phyloP scores from a whole-genome alignment of 2,888 invertebrate species.

The Yponomeuta evonymella region DNA sequence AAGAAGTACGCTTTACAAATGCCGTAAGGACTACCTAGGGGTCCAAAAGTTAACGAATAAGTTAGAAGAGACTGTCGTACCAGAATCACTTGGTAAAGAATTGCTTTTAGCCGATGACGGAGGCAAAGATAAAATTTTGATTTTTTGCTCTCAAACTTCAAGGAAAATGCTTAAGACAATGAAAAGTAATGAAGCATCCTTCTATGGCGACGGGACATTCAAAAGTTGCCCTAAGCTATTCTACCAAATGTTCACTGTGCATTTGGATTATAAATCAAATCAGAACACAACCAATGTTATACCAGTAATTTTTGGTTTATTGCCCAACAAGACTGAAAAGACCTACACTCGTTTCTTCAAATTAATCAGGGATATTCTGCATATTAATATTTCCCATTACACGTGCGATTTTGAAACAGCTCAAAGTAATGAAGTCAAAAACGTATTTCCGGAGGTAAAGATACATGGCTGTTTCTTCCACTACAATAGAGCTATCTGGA shows the following conservation, averaged over 20 bases:
- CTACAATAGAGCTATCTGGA: slow-evolving; percentile 11
- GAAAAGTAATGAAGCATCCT: background rate
- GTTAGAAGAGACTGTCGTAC: too few relatives aligned
- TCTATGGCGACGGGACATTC: slow-evolving; percentile 5
- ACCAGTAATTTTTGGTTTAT: slow-evolving; percentile 11
- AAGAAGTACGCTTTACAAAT: slow-evolving; percentile 1
- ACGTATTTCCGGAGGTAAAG: slow-evolving; percentile 4
- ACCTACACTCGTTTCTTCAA: background rate
- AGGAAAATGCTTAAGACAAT: too few relatives aligned
- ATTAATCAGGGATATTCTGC: background rate
- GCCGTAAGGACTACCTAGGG: background rate
- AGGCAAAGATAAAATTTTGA: too few relatives aligned
- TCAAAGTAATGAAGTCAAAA: slow-evolving; percentile 2
- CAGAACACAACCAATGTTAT: slow-evolving; percentile 8
- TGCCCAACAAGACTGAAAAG: slow-evolving; percentile 13
- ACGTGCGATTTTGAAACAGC: slow-evolving; percentile 10
- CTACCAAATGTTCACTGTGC: slow-evolving; percentile 5
- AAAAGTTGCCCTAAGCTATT: background rate
- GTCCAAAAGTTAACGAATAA: too few relatives aligned
- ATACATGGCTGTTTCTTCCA: slow-evolving; percentile 8
- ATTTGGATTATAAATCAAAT: background rate
- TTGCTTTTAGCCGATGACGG: too few relatives aligned
- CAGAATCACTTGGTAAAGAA: too few relatives aligned
- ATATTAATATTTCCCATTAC: slow-evolving; percentile 5
- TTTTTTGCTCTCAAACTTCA: background rate